Evolutionary conservation across 2,113 vertebrate genomes (phyloP), one percentile per base, ranked within the genome.

Genomic region (Nannobrachium achirus): DNA sequence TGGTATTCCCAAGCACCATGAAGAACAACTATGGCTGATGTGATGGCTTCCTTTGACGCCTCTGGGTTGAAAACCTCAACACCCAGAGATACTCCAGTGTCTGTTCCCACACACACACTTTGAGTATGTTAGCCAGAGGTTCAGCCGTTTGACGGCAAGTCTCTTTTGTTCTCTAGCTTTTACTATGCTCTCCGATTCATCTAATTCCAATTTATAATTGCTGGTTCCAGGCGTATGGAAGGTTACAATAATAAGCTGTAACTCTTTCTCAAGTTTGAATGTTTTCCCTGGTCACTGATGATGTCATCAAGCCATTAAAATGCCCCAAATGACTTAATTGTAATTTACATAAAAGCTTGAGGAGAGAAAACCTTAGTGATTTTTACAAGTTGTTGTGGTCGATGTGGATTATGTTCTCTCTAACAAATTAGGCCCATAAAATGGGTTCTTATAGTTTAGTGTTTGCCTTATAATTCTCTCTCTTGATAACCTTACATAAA

Each of bases 281-380:
- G 85, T 91, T 92, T 92, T 83, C 77, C 80, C 90, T 88, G 89
- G 86, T 90, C 86, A 81, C 84, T 42, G 67, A 66, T 88, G 88
- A 92, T 89, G 88, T 91, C 90, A 88, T 83, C 56, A 9, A 56
- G 48, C 46, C 68, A 56, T 67, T 82, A 83, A 87, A 78, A 76
- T 56, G 81, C 83, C 82, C 88, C 81, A 88, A 83, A 74, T 87
- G 81, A 89, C 86, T 84, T 82, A 79, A 86, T 86, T 83, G 56
- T 73, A 66, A 80, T 86, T 86, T 84, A 71, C 80, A 79, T 84
- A 60, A 74, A 73, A 78, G 25, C 41, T 58, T 19, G 46, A 69
- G 63, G 25, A 53, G 53, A 74, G 59, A 85, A 77, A 82, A 38
- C 50, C 25, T 19, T 15, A 7, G 19, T 63, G 73, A 79, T 76